Evolutionary conservation across 2,888 invertebrate genomes (phyloP).

Genomic region (Archips xylosteana): DNA sequence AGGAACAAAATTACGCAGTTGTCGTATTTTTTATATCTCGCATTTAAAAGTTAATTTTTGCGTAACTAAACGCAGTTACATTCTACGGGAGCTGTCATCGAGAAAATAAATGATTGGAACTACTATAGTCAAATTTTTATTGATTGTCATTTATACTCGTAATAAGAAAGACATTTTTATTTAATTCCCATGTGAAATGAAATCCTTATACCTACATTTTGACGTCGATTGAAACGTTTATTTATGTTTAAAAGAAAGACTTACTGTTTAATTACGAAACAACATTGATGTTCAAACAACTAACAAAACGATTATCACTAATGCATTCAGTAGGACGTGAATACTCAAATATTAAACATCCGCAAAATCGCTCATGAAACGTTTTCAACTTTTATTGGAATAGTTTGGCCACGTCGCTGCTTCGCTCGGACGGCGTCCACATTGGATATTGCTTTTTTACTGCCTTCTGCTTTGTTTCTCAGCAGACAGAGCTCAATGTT

Average conservation of each 20-base stretch:
- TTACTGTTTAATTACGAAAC: neutral
- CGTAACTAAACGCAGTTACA: too few species aligned
- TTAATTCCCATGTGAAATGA: neutral
- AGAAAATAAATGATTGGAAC: too few species aligned
- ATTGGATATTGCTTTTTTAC: conserved; percentile 65
- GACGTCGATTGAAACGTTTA: neutral
- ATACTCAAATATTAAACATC: conserved; percentile 52
- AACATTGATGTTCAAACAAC: neutral
- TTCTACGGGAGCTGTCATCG: too few species aligned
- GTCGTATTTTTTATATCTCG: too few species aligned
- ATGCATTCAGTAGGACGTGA: neutral
- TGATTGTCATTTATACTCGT: too few species aligned
- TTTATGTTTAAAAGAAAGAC: neutral
- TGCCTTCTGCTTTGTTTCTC: conserved; percentile 55
- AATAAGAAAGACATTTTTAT: too few species aligned
- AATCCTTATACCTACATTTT: neutral
- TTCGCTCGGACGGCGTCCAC: conserved; percentile 55
- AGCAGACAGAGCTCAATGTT: conserved; percentile 44
- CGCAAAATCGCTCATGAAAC: conserved; percentile 53
- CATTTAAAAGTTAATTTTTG: too few species aligned
- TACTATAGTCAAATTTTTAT: too few species aligned
- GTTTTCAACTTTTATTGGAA: conserved; percentile 74
- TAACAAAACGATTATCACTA: neutral
- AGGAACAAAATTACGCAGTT: too few species aligned
- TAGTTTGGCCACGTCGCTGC: conserved; percentile 59